These are phyloP conservation scores for Cottus gobio DNA, from an alignment of 2,113 vertebrate species.

Conservation along the genomic window DNA sequence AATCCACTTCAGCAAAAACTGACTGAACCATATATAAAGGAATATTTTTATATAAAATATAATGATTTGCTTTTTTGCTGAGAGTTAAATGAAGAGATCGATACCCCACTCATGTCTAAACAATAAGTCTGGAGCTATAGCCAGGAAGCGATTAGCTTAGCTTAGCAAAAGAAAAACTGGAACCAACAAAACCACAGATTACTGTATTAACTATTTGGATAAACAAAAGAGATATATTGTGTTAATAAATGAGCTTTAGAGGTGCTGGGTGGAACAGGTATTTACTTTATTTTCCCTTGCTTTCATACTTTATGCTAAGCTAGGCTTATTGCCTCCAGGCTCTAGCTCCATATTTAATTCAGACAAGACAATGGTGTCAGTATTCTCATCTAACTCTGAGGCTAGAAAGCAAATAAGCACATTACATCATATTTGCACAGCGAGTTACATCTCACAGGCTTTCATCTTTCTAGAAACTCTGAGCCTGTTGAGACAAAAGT, in stretches of 20 bases:
- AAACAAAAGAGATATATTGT: background rate
- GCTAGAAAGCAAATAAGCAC: background rate
- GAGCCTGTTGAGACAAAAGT: background rate
- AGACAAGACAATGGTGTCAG: background rate
- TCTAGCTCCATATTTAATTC: background rate
- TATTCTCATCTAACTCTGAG: background rate
- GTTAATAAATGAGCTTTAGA: background rate
- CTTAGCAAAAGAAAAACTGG: background rate
- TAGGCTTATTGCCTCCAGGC: background rate
- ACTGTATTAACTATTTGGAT: background rate
- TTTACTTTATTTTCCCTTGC: background rate
- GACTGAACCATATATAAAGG: background rate
- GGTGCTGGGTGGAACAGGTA: background rate
- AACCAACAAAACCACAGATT: background rate
- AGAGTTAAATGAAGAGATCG: background rate
- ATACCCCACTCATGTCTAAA: no score
- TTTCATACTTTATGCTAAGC: slow-evolving; percentile 4
- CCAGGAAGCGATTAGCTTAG: background rate
- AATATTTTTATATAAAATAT: background rate
- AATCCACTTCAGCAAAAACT: background rate
- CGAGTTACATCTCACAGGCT: background rate
- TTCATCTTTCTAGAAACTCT: background rate
- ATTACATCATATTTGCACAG: background rate
- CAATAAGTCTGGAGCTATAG: no score
- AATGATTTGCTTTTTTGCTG: background rate